phyloP scores from a whole-genome alignment of 2,113 vertebrate genomes.

The Entomyzon cyanotis region DNA sequence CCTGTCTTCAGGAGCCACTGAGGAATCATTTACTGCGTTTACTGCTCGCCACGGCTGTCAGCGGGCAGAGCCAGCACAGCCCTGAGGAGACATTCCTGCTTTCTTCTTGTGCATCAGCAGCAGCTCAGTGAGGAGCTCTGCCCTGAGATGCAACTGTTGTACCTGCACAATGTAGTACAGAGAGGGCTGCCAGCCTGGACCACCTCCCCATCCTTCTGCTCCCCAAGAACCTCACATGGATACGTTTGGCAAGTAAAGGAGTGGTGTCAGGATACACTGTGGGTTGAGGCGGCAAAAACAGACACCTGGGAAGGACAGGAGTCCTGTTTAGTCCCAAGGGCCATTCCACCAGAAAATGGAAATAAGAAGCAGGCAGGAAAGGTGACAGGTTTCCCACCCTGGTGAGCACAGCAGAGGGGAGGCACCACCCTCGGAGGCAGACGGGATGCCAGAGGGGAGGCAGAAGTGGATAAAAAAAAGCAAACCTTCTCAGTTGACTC shows the following conservation, averaged over 20 bases:
- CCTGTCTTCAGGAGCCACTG: background rate
- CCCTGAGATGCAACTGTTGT: background rate
- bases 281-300: fast-evolving
- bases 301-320: background rate
- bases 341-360: background rate
- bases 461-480: slow-evolving; percentile 9
- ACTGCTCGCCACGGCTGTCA: background rate
- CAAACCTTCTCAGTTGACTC: background rate
- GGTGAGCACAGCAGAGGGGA: background rate
- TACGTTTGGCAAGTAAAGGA: fast-evolving
- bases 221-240: fast-evolving
- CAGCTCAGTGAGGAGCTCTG: background rate
- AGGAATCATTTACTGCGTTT: background rate
- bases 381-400: background rate
- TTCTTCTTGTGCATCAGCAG: background rate
- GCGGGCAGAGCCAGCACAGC: background rate
- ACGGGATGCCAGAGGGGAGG: background rate
- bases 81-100: background rate
- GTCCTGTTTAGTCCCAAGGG: background rate
- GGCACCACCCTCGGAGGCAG: background rate
- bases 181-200: background rate
- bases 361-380: background rate
- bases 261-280: background rate
- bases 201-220: background rate
- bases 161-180: fast-evolving